phyloP scores from a whole-genome alignment of 30 jellyfish, hydroid and myxozoan species.

The Cassiopea xamachana region DNA sequence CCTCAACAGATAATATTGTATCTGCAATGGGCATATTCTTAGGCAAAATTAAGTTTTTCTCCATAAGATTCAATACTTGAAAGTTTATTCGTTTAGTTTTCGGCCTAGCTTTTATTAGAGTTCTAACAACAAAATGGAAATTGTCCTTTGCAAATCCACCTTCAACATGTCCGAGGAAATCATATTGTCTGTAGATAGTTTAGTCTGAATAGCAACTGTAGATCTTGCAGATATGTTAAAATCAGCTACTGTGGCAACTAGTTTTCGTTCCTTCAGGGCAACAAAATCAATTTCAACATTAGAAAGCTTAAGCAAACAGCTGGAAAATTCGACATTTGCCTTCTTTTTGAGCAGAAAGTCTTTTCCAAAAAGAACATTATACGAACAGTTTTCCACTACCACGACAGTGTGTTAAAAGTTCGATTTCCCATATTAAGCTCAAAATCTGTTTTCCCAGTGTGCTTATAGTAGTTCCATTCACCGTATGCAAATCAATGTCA shows the following conservation, averaged over 20 bases:
- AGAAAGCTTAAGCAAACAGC: neutral
- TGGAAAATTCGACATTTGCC: neutral
- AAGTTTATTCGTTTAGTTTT: neutral
- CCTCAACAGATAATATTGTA: neutral
- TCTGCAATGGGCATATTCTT: neutral
- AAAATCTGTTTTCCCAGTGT: neutral
- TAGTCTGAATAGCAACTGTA: slow-evolving; percentile 6
- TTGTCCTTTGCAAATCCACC: slow-evolving; percentile 13
- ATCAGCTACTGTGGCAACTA: neutral
- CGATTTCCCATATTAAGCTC: neutral
- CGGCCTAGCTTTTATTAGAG: slow-evolving; percentile 1
- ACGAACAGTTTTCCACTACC: neutral
- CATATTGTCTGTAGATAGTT: neutral
- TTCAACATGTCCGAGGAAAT: neutral
- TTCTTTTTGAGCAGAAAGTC: neutral
- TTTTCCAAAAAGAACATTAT: slow-evolving; percentile 15
- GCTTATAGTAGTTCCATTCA: neutral
- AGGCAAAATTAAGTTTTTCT: neutral
- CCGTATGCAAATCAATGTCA: neutral
- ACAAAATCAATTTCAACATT: neutral
- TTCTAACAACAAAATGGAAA: neutral
- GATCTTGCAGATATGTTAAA: neutral
- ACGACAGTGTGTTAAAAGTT: neutral
- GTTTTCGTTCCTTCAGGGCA: neutral
- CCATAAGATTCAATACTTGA: neutral